Conservation (phyloP, 2,888 invertebrate species). For the Oxystoma pomonae region DNA sequence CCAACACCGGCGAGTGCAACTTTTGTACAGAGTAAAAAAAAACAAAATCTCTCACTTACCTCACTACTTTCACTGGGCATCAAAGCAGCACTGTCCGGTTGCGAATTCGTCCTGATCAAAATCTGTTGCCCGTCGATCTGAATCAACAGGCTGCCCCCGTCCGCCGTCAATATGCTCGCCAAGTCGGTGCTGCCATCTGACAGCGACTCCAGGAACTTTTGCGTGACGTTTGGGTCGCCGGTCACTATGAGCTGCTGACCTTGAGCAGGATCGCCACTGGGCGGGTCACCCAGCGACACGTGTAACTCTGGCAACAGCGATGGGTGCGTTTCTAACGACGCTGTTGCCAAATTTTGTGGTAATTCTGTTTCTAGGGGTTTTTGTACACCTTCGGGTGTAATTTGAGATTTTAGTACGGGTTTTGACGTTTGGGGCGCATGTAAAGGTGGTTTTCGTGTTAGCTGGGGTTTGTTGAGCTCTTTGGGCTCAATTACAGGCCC, state of each 20-base stretch:
- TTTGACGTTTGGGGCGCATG: neutral
- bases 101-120: slow-evolving; percentile 42
- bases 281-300: neutral
- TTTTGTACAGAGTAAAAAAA: too few species aligned
- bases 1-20: too few species aligned
- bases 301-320: neutral
- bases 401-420: neutral
- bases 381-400: neutral
- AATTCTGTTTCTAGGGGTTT: neutral
- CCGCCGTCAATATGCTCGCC: slow-evolving; percentile 45
- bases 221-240: slow-evolving; percentile 46
- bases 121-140: slow-evolving; percentile 51
- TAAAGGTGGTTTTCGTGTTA: neutral
- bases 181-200: slow-evolving; percentile 46
- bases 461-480: neutral
- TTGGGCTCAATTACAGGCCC: neutral
- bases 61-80: neutral
- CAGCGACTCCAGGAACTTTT: slow-evolving; percentile 46
- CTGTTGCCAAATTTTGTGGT: neutral
- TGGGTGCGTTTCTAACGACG: neutral
- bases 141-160: slow-evolving; percentile 45
- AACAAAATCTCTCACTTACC: too few species aligned
- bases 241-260: slow-evolving; percentile 46
- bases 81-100: neutral
- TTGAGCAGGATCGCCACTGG: slow-evolving; percentile 12